Evolutionary conservation across 2,888 invertebrate species (phyloP), one percentile per base, ranked within the genome.

Genomic region (Cerceris ruficornis): DNA sequence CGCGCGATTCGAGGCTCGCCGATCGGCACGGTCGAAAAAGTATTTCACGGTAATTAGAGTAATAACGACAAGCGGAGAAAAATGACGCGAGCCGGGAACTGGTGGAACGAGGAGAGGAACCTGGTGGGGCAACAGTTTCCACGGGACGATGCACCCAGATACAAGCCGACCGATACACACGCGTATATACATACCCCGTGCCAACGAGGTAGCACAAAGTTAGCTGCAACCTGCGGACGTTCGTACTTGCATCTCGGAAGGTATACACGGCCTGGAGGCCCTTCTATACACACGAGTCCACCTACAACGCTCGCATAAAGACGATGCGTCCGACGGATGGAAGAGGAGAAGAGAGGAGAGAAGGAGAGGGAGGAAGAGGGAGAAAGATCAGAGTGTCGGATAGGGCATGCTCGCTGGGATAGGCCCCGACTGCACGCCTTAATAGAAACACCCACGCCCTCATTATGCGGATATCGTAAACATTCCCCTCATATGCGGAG

Each of bases 401-500:
- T 85, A 85, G 80, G 86, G 72, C 70, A 75, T 69, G 71, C 60
- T 71, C 59, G 65, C 77, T 70, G 61, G 67, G 70, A 77, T 77
- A 75, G 79, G 69, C 46, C 57, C 67, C 17, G 54, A 64, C 60
- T n/a, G 82, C 66, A 42, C 49, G 75, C 87, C 85, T 85, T 83
- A 86, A 87, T 85, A 85, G 82, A 87, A 87, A 83, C 87, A 85
- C 88, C 88, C 87, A 87, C 87, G 88, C 82, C 70, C 81, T 87
- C 86, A 87, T 87, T 87, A 87, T 88, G 77, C 86, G 86, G 82
- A 86, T 87, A 87, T 87, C 86, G 85, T 87, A 86, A 87, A 87
- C 86, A 83, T 86, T 86, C 80, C 75, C 80, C 85, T 82, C 81
- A 81, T 87, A 87, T 76, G 76, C 78, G 71, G 68, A 68, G 73